Evolutionary conservation across 2,113 vertebrate genomes (phyloP), one percentile per base, ranked within the genome.

Genomic region (Chloropsis hardwickii): DNA sequence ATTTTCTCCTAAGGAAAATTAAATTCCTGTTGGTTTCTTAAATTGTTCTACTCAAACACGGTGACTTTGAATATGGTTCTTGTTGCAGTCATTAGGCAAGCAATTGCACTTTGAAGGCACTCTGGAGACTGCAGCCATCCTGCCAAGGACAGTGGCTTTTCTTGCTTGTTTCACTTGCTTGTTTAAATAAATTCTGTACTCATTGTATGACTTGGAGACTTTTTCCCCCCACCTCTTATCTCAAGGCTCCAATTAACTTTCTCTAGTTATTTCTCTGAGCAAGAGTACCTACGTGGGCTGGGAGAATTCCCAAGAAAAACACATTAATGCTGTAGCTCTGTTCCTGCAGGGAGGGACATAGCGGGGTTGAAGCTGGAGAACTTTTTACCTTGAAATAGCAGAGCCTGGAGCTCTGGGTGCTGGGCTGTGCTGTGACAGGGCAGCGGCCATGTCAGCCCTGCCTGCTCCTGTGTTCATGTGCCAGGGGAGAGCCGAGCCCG

Each of bases 111-210:
- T 81, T 24, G 44, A n/a, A 61, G 44, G 72, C 2, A 5, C 29
- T 19, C 1, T 5, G 25, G 22, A 15, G 35, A 35, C 39, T 12
- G 62, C 64, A 56, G 50, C 62, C 48, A 25, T 45, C 50, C 33
- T 73, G 82, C 25, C 24, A 20, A 29, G 58, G 28, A 50, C 35
- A 31, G n/a, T 8, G 14, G 20, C 60, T 84, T 88, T 76, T 84
- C 47, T 81, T 51, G 29, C 65, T 8, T 60, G 31, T 79, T 84
- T 66, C 39, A 31, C 67, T 65, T 37, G 76, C 37, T 44, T 62
- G 39, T 83, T 74, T 66, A 20, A 95, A 90, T 95, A 95, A 97
- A 96, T 35, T 28, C 45, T 48, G 12, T 40, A 11, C 16, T 60
- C 44, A 1, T 4, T 20, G 5, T 40, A 17, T 25, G 93, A 19